Conservation (phyloP, 2,113 vertebrate species). For the Penelope pileata region DNA sequence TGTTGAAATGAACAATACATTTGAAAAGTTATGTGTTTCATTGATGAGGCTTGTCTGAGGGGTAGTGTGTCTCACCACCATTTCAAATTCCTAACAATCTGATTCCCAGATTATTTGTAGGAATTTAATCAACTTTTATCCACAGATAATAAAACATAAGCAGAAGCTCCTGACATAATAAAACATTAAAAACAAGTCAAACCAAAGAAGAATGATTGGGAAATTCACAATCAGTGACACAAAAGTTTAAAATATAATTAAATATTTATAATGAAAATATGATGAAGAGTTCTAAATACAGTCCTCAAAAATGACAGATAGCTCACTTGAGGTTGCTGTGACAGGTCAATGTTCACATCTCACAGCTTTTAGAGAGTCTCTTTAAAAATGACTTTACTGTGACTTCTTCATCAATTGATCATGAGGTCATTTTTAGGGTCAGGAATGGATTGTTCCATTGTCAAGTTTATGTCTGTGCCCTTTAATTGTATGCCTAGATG, state of each 20-base stretch:
- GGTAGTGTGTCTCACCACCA: background rate
- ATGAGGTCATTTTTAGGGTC: background rate
- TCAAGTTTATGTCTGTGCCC: background rate
- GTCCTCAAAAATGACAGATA: background rate
- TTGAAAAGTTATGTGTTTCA: background rate
- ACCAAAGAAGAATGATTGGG: fast-evolving
- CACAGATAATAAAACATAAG: background rate
- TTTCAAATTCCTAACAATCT: background rate
- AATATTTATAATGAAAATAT: background rate
- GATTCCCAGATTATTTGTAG: background rate
- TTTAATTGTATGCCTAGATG: background rate
- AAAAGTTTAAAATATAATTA: background rate
- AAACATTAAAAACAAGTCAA: background rate
- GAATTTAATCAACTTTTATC: background rate
- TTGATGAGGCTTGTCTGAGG: fast-evolving
- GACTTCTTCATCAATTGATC: background rate
- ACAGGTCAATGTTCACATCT: background rate
- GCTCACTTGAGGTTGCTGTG: background rate
- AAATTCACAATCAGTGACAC: background rate
- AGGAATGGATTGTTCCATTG: background rate
- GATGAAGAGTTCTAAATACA: background rate
- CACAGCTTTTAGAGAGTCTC: background rate
- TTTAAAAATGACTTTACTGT: background rate
- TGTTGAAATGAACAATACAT: background rate
- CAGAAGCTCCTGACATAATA: background rate